Base-by-base conservation (phyloP, 2,888 invertebrate species). In the Eumacrocentrus americanus region DNA sequence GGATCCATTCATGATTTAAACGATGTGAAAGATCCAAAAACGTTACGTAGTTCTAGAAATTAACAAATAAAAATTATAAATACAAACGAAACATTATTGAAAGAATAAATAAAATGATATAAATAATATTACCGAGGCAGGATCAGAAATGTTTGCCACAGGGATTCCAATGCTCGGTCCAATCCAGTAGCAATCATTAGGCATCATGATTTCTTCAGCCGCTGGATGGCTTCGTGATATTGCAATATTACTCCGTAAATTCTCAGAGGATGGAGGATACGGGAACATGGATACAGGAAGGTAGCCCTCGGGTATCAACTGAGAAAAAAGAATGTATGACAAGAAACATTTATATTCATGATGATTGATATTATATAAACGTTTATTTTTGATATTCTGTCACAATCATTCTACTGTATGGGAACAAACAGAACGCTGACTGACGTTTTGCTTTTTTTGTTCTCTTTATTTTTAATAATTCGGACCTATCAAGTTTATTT, bases 151-250 rank as follows among this genome's bases (percentile, higher is more conserved):
- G 53, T 55, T 63, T 22, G 68, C 20, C 16, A 54, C 37, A 7
- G 60, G 56, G 37, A 62, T 62, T 5, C 64, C 62, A 16, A 67
- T 48, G 40, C 60, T 54, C 3, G 63, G 69, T 14, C 69, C 63
- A n/a, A 74, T 62, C 70, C 76, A 78, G 61, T 70, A 75, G 58
- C 70, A 77, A 40, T 74, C 72, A 9, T 74, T 72, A 2, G 73
- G 65, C 34, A 68, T 58, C 16, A 71, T 68, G 14, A 74, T 56
- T 37, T 73, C 72, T 22, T 70, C 64, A 16, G 62, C 66, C 58
- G 59, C 62, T 2, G 70, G 63, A 22, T 58, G 38, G 40, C 12
- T 20, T 6, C 22, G 58, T n/a, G 65, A 42, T 22, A 62, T 42
- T 25, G 64, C 64, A 23, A 64, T 67, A 23, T 47, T 47, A 3